These are phyloP conservation scores for Pseudomyrmex concolor DNA, from an alignment of 1,140 invertebrate genomes.

Conservation along the genomic window DNA sequence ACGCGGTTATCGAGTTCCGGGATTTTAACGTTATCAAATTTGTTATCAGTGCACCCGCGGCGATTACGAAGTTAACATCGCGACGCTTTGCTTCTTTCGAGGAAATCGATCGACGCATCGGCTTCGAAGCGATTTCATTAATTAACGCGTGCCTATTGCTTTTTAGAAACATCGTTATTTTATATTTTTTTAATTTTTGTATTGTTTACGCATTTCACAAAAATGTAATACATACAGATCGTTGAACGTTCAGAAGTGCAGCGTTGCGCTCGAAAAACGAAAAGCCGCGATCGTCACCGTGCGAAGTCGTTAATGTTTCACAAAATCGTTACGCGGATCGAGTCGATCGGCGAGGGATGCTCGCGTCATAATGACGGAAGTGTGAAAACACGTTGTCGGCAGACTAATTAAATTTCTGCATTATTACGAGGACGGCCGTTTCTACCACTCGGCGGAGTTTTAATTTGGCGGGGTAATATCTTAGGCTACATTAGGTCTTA, in stretches of 20 bases:
- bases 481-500: conserved; percentile 77
- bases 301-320: conserved; percentile 36
- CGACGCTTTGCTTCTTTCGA: conserved; percentile 29
- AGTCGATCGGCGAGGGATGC: neutral
- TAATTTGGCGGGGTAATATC: conserved; percentile 78
- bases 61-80: conserved; percentile 47
- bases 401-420: conserved; percentile 77
- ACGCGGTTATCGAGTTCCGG: conserved; percentile 54
- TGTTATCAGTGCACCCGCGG: conserved; percentile 34
- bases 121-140: neutral
- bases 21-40: conserved; percentile 59
- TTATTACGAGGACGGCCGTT: conserved; percentile 65
- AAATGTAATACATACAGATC: neutral
- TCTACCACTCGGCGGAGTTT: conserved; percentile 71
- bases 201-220: neutral
- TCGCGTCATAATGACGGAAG: conserved; percentile 53
- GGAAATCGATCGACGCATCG: conserved; percentile 7
- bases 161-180: neutral
- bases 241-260: too few relatives aligned
- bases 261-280: neutral
- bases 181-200: neutral
- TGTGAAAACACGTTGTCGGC: conserved; percentile 68
- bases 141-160: neutral
- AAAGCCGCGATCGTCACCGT: neutral
- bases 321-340: conserved; percentile 49